These are phyloP conservation scores for Oxytorus armatus DNA, from an alignment of 2,888 invertebrate species.

Conservation along the genomic window DNA sequence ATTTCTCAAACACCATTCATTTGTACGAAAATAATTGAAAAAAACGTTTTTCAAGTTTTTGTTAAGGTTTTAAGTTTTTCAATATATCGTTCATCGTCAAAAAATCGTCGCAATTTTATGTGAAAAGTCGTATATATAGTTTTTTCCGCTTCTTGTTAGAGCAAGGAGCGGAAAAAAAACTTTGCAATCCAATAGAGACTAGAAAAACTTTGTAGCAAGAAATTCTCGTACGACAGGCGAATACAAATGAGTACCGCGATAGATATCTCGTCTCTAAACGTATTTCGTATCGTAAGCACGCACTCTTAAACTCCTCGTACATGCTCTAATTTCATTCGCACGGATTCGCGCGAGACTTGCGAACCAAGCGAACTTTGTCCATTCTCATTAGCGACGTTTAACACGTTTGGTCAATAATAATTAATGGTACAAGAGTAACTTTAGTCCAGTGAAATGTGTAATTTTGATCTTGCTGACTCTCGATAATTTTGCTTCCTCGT, in stretches of 20 bases:
- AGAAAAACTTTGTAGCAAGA: too few relatives aligned
- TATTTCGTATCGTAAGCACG: conserved; percentile 41
- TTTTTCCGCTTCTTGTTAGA: too few relatives aligned
- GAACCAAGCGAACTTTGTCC: conserved; percentile 14
- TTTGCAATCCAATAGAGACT: too few relatives aligned
- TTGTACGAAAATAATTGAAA: too few relatives aligned
- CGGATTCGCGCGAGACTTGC: conserved; percentile 39
- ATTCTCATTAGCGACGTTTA: conserved; percentile 57
- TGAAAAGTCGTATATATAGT: too few relatives aligned
- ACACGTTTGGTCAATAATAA: conserved; percentile 42
- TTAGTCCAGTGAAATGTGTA: neutral
- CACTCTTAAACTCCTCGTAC: conserved; percentile 30
- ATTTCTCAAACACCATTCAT: neutral
- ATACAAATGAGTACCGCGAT: conserved; percentile 16
- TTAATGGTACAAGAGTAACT: neutral
- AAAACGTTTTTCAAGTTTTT: too few relatives aligned
- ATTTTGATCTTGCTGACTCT: neutral
- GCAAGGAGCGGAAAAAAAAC: too few relatives aligned
- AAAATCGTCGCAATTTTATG: too few relatives aligned
- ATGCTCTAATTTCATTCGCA: conserved; percentile 59
- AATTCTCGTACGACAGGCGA: neutral
- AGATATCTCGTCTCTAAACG: neutral
- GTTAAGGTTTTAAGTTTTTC: too few relatives aligned
- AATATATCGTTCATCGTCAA: too few relatives aligned
- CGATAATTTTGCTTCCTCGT: too few relatives aligned